Evolutionary conservation across 2,113 vertebrate genomes (phyloP).

Genomic region (Stigmatopora nigra): DNA sequence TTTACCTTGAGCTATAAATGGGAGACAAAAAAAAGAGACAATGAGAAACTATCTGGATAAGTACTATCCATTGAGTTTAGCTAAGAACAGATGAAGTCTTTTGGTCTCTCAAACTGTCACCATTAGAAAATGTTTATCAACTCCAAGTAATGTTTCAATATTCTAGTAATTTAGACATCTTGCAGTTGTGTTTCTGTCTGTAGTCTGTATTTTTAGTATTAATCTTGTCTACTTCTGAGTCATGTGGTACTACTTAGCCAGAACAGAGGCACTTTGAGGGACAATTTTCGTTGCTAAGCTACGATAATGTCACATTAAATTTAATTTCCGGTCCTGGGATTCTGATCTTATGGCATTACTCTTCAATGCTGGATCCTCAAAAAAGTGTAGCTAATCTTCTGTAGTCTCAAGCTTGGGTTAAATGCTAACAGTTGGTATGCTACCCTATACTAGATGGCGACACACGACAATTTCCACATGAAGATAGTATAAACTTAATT

Average conservation of each 20-base stretch:
- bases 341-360: neutral
- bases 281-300: neutral
- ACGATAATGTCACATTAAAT: neutral
- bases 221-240: neutral
- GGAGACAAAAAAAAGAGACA: neutral
- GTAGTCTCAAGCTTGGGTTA: neutral
- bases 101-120: neutral
- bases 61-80: neutral
- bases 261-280: neutral
- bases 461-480: neutral
- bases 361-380: neutral
- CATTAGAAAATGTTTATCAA: neutral
- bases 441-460: neutral
- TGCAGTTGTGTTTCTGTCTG: neutral
- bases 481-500: neutral
- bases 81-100: neutral
- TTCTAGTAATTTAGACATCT: neutral
- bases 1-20: constrained; percentile 9
- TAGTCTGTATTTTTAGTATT: neutral
- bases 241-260: neutral
- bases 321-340: neutral
- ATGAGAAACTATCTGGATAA: neutral
- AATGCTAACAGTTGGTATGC: neutral
- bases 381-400: neutral
- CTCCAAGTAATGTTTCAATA: neutral